These are phyloP conservation scores for Athalia circularis DNA, from an alignment of 2,888 invertebrate genomes.

Conservation along the genomic window DNA sequence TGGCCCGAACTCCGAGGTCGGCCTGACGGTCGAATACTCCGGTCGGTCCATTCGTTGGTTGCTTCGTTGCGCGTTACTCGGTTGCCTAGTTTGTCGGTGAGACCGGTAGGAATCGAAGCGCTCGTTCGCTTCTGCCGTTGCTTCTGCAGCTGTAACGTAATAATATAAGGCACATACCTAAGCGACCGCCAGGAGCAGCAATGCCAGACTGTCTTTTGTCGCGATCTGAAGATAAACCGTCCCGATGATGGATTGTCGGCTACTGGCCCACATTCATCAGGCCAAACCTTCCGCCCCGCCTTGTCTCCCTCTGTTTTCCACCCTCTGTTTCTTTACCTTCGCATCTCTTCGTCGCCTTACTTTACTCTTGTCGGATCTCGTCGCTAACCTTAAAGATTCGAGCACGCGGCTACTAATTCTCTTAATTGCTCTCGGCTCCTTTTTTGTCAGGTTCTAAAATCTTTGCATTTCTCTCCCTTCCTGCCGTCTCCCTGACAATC, in stretches of 20 bases:
- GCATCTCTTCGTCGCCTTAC: constrained; percentile 24
- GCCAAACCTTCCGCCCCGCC: neutral
- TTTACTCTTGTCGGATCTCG: constrained; percentile 35
- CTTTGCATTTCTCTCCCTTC: constrained; percentile 37
- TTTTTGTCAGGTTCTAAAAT: constrained; percentile 20
- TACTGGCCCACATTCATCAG: constrained; percentile 46
- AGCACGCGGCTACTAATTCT: constrained; percentile 45
- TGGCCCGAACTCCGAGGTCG: constrained; percentile 22
- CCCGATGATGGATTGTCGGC: constrained; percentile 47
- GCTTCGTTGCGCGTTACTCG: constrained; percentile 6
- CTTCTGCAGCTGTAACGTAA: constrained; percentile 40
- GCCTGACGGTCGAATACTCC: constrained; percentile 12
- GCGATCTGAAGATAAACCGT: constrained; percentile 44
- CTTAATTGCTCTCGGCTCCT: constrained; percentile 37
- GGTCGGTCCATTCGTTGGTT: constrained; percentile 14
- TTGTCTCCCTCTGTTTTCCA: constrained; percentile 13
- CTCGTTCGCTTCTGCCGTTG: neutral
- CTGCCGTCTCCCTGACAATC: constrained; percentile 41
- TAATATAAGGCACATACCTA: constrained; percentile 44
- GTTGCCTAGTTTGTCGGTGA: constrained; percentile 10
- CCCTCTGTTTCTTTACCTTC: constrained; percentile 27
- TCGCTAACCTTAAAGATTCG: constrained; percentile 35
- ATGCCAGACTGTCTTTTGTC: constrained; percentile 47
- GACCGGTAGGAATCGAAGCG: constrained; percentile 36
- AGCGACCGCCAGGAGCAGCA: constrained; percentile 41